Evolutionary conservation across 2,113 vertebrate species (phyloP).

Genomic region (Oreotragus oreotragus): DNA sequence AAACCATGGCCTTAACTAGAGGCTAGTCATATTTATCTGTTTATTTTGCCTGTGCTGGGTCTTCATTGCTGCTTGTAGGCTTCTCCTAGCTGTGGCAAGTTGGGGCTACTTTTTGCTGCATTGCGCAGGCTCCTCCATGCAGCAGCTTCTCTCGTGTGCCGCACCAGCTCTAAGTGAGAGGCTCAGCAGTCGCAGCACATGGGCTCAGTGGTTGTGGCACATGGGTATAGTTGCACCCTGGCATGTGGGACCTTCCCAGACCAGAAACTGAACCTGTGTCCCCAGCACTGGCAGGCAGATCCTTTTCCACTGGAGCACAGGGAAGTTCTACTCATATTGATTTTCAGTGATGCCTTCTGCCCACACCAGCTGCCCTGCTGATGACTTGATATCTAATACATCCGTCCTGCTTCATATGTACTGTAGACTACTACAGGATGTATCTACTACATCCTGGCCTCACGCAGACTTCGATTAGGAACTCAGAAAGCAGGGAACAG

Average conservation of each 20-base stretch:
- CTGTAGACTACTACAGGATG: neutral
- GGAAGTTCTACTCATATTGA: neutral
- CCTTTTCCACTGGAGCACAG: neutral
- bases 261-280: neutral
- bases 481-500: slow-evolving; percentile 54
- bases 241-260: neutral
- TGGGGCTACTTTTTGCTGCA: neutral
- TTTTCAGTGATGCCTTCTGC: neutral
- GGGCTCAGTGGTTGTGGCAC: neutral
- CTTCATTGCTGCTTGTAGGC: neutral
- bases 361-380: slow-evolving; percentile 47
- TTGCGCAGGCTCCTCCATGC: neutral
- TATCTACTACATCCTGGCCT: neutral
- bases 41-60: neutral
- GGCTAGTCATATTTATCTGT: neutral
- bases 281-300: neutral
- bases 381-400: slow-evolving; percentile 47
- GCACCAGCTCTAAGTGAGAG: neutral
- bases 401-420: slow-evolving; percentile 52
- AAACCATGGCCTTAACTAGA: neutral
- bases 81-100: neutral
- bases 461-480: slow-evolving; percentile 65
- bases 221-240: neutral
- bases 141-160: neutral
- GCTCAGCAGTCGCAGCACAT: neutral